Evolutionary conservation across 2,797 vertebrate genomes (phyloP).

Genomic region (Knipowitschia caucasica): DNA sequence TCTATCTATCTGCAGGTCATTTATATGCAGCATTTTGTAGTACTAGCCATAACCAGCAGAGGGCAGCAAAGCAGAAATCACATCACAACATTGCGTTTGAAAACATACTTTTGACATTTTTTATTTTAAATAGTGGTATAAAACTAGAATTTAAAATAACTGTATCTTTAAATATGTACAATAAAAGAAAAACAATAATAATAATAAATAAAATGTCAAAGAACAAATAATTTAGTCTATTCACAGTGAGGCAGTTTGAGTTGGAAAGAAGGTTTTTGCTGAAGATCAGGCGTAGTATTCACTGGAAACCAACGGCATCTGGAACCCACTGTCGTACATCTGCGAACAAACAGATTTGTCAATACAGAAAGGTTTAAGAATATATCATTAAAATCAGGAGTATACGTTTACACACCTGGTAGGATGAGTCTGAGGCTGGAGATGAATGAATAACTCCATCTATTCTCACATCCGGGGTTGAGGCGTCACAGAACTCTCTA

Average conservation of each 20-base stretch:
- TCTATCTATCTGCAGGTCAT: neutral
- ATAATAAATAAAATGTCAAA: conserved; percentile 59
- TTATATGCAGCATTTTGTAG: neutral
- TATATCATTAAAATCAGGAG: neutral
- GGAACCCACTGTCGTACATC: conserved; percentile 70
- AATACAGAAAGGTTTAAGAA: conserved; percentile 2
- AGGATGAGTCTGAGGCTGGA: conserved; percentile 55
- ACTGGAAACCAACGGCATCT: conserved; percentile 62
- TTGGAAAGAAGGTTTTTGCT: conserved; percentile 48
- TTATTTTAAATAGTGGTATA: conserved; percentile 72
- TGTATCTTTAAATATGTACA: conserved; percentile 76
- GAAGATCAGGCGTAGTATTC: conserved; percentile 70
- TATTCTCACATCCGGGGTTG: conserved; percentile 48
- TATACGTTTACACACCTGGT: conserved; percentile 76
- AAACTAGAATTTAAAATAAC: conserved; percentile 66
- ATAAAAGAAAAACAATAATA: conserved; percentile 56
- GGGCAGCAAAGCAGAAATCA: neutral
- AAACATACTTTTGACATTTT: conserved; percentile 43
- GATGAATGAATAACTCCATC: conserved; percentile 50
- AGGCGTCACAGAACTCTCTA: conserved; percentile 27
- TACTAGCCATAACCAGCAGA: neutral
- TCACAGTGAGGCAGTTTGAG: conserved; percentile 60
- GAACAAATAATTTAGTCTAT: conserved; percentile 62
- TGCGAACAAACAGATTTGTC: no score
- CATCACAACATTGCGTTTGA: neutral